Evolutionary conservation across 1,140 invertebrate species (phyloP), one percentile per base, ranked within the genome.

Genomic region (Acyrthosiphon pisum): DNA sequence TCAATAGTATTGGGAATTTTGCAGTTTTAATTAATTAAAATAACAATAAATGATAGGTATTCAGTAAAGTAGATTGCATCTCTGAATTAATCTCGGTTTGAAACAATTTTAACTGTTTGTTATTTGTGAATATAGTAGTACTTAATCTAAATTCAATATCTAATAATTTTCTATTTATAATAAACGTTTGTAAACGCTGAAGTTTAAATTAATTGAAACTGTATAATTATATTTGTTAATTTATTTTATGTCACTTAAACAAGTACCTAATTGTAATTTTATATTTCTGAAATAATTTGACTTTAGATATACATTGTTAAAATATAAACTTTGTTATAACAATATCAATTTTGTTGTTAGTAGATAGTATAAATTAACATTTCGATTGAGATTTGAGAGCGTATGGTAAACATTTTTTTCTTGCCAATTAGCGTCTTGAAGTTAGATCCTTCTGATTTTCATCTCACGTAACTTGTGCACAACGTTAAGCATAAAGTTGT

Each of bases 381-480:
- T 87, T 48, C n/a, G 46, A 48, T 30, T 6, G 86, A 23, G 46
- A 23, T 35, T 30, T 6, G 86, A 23, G 46, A 23, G 23, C 44
- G 84, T 30, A 46, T 46, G 37, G 35, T 60, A 90, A 90, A 68
- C 6, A 90, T 44, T 60, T 60, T 60, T 41, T 41, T 90, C 37
- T 68, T 50, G 11, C 68, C 11, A 92, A 92, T 83, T 81, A 92
- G n/a, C 23, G 30, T 76, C 68, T 81, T 83, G 9, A 92, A 92
- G 68, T 83, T 35, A 50, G 90, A 41, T 83, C n/a, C 22, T 76
- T 83, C 90, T 48, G 68, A 83, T 83, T 92, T 92, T 48, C 81
- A 93, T 86, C n/a, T 93, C 48, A 56, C 35, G 91, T 53, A 93
- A 86, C 35, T 93, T 86, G 76, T 44, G 76, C 11, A n/a, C 37